A percentile compares a stretch with the other conserved stretches of the same genome.
Evolutionary conservation across 2,113 vertebrate species (phyloP).

Genomic region (Puntigrus tetrazona): DNA sequence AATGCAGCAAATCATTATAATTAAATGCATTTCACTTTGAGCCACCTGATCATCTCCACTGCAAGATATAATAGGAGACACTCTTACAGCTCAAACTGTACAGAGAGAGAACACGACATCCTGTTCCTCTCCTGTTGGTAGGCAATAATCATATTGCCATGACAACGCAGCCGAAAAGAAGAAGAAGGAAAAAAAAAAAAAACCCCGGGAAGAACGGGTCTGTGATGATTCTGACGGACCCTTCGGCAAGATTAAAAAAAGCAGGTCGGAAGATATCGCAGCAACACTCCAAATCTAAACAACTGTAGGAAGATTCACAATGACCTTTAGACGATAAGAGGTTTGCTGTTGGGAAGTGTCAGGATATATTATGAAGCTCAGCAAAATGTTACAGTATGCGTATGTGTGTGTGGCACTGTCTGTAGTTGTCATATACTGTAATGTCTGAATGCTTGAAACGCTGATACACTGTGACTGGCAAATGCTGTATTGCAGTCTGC

Average conservation of each 20-base stretch:
- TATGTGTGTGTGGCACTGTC: slow-evolving; percentile 15
- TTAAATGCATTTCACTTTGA: slow-evolving; percentile 25
- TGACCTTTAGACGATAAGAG: slow-evolving; percentile 45
- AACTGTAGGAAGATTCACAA: slow-evolving; percentile 28
- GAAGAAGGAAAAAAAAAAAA: neutral
- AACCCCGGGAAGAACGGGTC: neutral
- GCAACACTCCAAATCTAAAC: slow-evolving; percentile 39
- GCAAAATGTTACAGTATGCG: slow-evolving; percentile 22
- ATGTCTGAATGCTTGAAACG: neutral
- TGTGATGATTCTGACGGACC: slow-evolving; percentile 37
- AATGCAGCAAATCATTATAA: slow-evolving; percentile 22
- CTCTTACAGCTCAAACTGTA: slow-evolving; percentile 16
- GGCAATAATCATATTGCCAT: slow-evolving; percentile 44
- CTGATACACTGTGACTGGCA: slow-evolving; percentile 26
- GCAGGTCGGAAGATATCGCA: slow-evolving; percentile 30
- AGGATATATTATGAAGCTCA: slow-evolving; percentile 30
- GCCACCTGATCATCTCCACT: neutral
- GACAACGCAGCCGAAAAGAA: slow-evolving; percentile 22
- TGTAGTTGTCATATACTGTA: slow-evolving; percentile 32
- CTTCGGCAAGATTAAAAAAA: slow-evolving; percentile 37
- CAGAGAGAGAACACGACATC: slow-evolving; percentile 33
- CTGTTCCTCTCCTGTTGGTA: slow-evolving; percentile 31
- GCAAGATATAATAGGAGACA: slow-evolving; percentile 17
- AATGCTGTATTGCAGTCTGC: neutral
- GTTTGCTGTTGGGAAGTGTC: slow-evolving; percentile 41